Base-by-base conservation (phyloP, 2,113 vertebrate species). In the Sylvietta virens region DNA sequence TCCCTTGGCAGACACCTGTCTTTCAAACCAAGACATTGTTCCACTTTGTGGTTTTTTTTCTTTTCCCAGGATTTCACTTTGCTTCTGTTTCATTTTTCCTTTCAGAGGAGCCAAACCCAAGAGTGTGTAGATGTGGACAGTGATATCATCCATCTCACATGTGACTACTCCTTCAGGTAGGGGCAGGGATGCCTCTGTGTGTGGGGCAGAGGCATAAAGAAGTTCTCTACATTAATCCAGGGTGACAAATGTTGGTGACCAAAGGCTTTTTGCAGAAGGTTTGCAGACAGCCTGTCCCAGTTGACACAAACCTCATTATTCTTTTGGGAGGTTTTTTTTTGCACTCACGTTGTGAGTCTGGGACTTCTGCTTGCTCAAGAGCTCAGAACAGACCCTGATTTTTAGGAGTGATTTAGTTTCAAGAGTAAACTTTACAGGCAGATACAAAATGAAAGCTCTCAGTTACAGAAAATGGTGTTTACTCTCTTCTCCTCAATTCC, bases 401-500 rank as follows among this genome's bases (percentile, higher is more conserved):
- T 92, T 92, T 53, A 66, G 74, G 8, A 13, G 56, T 27, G 35
- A 40, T 86, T 86, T 83, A 23, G 39, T 83, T 90, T 87, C 35
- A 90, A 61, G 44, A 74, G n/a, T 83, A 64, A 90, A 94, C 48
- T 78, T 81, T 56, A 40, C 47, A 83, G 56, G 42, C 54, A 88
- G 44, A 74, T 74, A 58, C 18, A 74, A 86, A 90, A 70, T 44
- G 69, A 94, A 95, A 81, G 47, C 44, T 77, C 22, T 79, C 84
- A 44, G 10, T 71, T 83, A 44, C 20, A 93, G 76, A 74, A 96
- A 86, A 70, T 90, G 67, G 3, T 95, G 72, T 84, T 95, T 90
- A 81, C 79, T 90, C 37, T 91, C n/a, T 86, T 65, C 91, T 82
- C 78, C 64, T 94, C 74, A 94, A 50, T 94, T 96, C 90, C 86